A percentile compares a stretch with the other conserved stretches of the same genome.
These are phyloP conservation scores for Chaetoderma sp. DNA, from an alignment of 2,888 invertebrate species.

Conservation along the genomic window DNA sequence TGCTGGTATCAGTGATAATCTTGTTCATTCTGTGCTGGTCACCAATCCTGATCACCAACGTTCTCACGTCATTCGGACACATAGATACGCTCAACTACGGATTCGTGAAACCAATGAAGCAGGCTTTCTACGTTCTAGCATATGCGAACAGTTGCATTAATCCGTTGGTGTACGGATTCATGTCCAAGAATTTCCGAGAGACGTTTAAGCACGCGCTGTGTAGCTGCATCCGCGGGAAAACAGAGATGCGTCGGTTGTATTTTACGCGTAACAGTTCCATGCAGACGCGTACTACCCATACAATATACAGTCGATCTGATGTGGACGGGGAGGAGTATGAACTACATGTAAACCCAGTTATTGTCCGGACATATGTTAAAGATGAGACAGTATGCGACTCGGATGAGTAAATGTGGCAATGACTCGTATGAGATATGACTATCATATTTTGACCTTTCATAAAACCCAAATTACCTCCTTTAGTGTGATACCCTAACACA, in stretches of 20 bases:
- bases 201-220: conserved; percentile 57
- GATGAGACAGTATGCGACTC: conserved; percentile 1
- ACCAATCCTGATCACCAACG: conserved; percentile 77
- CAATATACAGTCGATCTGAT: not conserved
- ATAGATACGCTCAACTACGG: conserved; percentile 72
- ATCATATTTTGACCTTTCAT: too few species aligned
- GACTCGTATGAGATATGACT: too few species aligned
- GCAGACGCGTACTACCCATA: not conserved
- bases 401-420: not conserved
- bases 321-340: not conserved
- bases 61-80: conserved; percentile 76
- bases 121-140: conserved; percentile 77
- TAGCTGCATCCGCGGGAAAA: conserved; percentile 4
- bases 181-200: conserved; percentile 79
- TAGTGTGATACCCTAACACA: too few species aligned
- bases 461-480: too few species aligned
- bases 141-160: conserved; percentile 82
- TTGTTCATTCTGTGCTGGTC: conserved; percentile 80
- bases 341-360: conserved; percentile 3
- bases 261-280: conserved; percentile 1
- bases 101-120: conserved; percentile 75
- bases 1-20: conserved; percentile 79
- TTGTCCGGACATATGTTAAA: not conserved
- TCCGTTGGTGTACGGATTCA: conserved; percentile 81
- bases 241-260: not conserved